Evolutionary conservation across 2,113 vertebrate species (phyloP).

Genomic region (Bubalus kerabau): DNA sequence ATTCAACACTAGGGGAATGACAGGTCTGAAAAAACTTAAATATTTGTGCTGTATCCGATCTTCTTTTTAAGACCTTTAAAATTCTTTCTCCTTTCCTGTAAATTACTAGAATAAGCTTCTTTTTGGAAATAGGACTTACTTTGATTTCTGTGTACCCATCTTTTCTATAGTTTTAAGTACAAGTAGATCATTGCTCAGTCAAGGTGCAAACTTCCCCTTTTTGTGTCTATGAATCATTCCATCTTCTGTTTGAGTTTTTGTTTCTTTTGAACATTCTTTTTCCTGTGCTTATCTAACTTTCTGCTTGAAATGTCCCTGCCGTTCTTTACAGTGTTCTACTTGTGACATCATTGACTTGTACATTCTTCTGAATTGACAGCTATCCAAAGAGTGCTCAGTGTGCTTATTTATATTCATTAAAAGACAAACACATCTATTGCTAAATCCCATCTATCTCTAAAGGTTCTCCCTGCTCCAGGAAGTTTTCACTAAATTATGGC

Average conservation of each 20-base stretch:
- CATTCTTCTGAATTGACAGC: background rate
- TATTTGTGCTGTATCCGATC: background rate
- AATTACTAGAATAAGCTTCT: background rate
- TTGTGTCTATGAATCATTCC: background rate
- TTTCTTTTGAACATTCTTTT: background rate
- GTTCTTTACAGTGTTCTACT: background rate
- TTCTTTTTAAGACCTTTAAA: slow-evolving; percentile 11
- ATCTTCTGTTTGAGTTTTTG: background rate
- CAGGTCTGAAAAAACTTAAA: background rate
- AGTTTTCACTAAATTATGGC: background rate
- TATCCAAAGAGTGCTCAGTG: background rate
- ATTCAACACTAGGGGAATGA: background rate
- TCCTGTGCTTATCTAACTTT: background rate
- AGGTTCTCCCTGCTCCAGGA: background rate
- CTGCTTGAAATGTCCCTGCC: background rate
- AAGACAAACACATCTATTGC: background rate
- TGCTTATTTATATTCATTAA: background rate
- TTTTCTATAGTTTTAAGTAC: background rate
- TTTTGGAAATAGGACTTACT: slow-evolving; percentile 1
- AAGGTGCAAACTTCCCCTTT: background rate
- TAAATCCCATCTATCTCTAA: background rate
- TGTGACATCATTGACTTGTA: background rate
- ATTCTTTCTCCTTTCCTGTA: background rate
- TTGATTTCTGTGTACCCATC: background rate
- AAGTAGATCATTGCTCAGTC: background rate